Evolutionary conservation across 2,113 vertebrate genomes (phyloP), one percentile per base, ranked within the genome.

Genomic region (Xiphophorus hellerii): DNA sequence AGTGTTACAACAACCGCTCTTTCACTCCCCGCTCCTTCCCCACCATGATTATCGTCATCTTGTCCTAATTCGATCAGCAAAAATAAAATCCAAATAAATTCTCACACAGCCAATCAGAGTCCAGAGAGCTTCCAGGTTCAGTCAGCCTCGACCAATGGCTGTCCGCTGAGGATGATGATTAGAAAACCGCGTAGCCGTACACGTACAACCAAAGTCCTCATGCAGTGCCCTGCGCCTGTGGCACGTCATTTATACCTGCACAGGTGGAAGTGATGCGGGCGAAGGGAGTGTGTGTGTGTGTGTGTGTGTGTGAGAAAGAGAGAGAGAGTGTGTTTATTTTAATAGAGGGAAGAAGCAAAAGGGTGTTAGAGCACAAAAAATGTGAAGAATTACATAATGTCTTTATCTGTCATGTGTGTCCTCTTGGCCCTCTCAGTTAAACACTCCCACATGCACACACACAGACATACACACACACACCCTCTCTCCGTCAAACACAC

Each of bases 161-260:
- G 77, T 84, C 75, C 86, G 84, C 77, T 79, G 69, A 28, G 74
- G 62, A 28, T 70, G 62, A 86, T 4, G 71, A 85, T 84, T 66
- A 83, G 66, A 87, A 89, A 88, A 89, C 71, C 81, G 86, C 60
- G 60, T 69, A 82, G 80, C 75, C 84, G 86, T 80, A 85, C 90
- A 89, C 74, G 84, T 87, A 61, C 88, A 92, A 88, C 85, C 84
- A 81, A 74, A 89, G 90, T 89, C 89, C 89, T 90, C 88, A 86
- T 92, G 90, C 90, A 84, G 87, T 81, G 84, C 66, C 87, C 88
- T 87, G 84, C 71, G 14, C 77, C 69, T 69, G 81, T 80, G 84
- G 86, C 88, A 87, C 87, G 83, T 85, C 81, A 88, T 58, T 58
- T 81, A 82, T 82, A 85, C 73, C 88, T 89, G 90, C 88, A 87